Evolutionary conservation across 2,888 invertebrate species (phyloP), one percentile per base, ranked within the genome.

Genomic region (Tetragonisca angustula): DNA sequence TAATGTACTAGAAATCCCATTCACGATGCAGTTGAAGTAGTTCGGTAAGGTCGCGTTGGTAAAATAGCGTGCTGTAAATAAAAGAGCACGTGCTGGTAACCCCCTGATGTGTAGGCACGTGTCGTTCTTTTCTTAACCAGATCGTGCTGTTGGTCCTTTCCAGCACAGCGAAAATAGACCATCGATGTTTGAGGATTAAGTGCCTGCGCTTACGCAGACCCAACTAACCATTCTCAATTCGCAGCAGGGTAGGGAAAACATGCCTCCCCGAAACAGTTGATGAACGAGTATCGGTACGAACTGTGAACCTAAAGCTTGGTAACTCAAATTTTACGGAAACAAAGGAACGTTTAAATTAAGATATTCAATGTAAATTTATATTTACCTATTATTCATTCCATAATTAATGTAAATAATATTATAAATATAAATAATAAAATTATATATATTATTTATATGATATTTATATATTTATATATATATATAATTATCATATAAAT

Each of bases 71-170:
- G 65, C 54, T 19, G 68, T 72, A 83, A 83, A 84, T 84, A 84
- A 76, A 76, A 65, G 32, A 82, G 84, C 89, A 87, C 85, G 86
- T 86, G 89, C 56, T 71, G 24, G 67, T 13, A 71, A 13, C 82
- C 84, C 87, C 87, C 84, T 54, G 83, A 59, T 17, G 52, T 52
- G 78, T 65, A 73, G 81, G 73, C 89, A 86, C 89, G 89, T 89
- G 89, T 75, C 84, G 76, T 78, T 87, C 89, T 82, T 87, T 86
- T 89, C 87, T 89, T 80, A 86, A 54, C 62, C 83, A 59, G 77
- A 69, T 73, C 82, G 76, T 61, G 76, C 84, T 70, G 89, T 89
- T 89, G 89, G 88, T 89, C 89, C 76, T 79, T 76, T 69, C 52
- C 36, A 74, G 67, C 64, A 65, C 59, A 62, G 73, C 80, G 65